These are phyloP conservation scores for Entelurus aequoreus DNA, from an alignment of 2,113 vertebrate species.

Conservation along the genomic window DNA sequence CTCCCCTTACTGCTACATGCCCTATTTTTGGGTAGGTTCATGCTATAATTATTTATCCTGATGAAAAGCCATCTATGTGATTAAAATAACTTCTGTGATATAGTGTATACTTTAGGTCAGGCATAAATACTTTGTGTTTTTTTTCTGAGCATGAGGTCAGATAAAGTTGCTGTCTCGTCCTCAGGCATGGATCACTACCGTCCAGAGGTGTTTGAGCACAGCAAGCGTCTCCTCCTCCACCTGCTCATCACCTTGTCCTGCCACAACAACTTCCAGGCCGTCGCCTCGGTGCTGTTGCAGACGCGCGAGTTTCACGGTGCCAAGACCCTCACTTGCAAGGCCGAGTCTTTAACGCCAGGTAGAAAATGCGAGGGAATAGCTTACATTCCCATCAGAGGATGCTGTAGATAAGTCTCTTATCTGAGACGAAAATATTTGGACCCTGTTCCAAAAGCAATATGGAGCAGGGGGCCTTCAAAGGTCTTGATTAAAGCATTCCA, in stretches of 20 bases:
- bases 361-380: slow-evolving; percentile 12
- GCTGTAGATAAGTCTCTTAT: slow-evolving; percentile 56
- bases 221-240: slow-evolving; percentile 90
- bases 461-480: slow-evolving; percentile 50
- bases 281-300: slow-evolving; percentile 88
- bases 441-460: slow-evolving; percentile 58
- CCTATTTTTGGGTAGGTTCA: slow-evolving; percentile 85
- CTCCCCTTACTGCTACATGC: slow-evolving; percentile 89
- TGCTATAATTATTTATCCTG: not conserved
- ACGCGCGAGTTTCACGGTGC: slow-evolving; percentile 82
- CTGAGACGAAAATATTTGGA: slow-evolving; percentile 48
- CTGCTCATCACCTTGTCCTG: slow-evolving; percentile 88
- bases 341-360: slow-evolving; percentile 85
- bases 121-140: not conserved
- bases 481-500: slow-evolving; percentile 72
- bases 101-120: not conserved
- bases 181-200: slow-evolving; percentile 94
- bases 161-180: not conserved
- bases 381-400: slow-evolving; percentile 43
- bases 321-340: slow-evolving; percentile 86
- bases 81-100: not conserved
- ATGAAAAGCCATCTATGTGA: not conserved
- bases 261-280: slow-evolving; percentile 84
- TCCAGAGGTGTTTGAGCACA: slow-evolving; percentile 95
- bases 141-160: slow-evolving; percentile 1